Evolutionary conservation across 2,888 invertebrate species (phyloP).

Genomic region (Rhagonycha lutea): DNA sequence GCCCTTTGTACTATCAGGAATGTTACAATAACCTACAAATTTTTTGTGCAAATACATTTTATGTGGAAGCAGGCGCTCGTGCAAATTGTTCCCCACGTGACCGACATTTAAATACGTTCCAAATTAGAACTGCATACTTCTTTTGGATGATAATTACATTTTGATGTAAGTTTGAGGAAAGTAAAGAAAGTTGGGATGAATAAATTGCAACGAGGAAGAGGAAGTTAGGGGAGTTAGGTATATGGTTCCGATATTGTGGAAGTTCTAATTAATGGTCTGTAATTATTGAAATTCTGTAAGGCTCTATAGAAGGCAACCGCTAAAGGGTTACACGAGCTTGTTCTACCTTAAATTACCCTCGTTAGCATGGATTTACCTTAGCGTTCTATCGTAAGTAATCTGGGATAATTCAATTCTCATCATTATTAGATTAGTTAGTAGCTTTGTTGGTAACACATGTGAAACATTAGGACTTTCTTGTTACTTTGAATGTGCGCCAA

Average conservation of each 20-base stretch:
- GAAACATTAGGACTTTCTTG: slow-evolving; percentile 8
- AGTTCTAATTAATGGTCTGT: slow-evolving; percentile 34
- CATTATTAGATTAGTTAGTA: slow-evolving; percentile 25
- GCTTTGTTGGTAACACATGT: slow-evolving; percentile 11
- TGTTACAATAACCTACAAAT: background rate
- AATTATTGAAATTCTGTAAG: slow-evolving; percentile 36
- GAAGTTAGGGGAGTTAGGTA: slow-evolving; percentile 15
- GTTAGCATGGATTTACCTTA: slow-evolving; percentile 36
- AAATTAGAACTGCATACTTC: background rate
- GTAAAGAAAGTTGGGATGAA: background rate
- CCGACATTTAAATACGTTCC: background rate
- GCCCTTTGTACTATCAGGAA: background rate
- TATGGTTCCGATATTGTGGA: slow-evolving; percentile 28
- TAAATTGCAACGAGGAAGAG: slow-evolving; percentile 13
- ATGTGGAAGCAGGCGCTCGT: background rate
- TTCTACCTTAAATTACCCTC: slow-evolving; percentile 36
- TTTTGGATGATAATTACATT: background rate
- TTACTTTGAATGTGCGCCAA: background rate
- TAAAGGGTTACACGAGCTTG: slow-evolving; percentile 29
- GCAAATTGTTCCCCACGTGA: background rate
- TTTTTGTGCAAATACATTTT: background rate
- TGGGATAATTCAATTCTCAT: slow-evolving; percentile 27
- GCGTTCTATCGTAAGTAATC: slow-evolving; percentile 26
- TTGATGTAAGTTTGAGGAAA: background rate
- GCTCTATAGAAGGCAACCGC: slow-evolving; percentile 32